Evolutionary conservation across 2,888 invertebrate genomes (phyloP).

Genomic region (Acanthosoma haemorrhoidale): DNA sequence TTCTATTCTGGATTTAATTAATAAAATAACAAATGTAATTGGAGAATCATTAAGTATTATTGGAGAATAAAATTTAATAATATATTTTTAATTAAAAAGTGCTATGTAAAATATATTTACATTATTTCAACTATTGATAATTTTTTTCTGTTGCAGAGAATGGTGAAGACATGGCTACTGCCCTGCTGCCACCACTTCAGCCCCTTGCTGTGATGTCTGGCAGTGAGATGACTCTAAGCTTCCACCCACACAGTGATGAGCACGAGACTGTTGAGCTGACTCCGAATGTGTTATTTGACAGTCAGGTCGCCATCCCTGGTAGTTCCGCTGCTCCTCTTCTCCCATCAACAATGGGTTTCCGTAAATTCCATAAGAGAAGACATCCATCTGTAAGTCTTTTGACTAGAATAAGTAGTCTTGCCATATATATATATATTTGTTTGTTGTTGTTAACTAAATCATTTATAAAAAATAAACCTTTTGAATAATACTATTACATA

Average conservation of each 20-base stretch:
- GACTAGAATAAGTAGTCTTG: background rate
- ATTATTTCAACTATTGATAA: no score
- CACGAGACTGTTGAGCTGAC: background rate
- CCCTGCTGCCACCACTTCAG: slow-evolving; percentile 41
- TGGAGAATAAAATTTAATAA: no score
- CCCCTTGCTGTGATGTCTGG: slow-evolving; percentile 48
- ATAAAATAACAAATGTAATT: no score
- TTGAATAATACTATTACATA: background rate
- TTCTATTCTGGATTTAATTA: no score
- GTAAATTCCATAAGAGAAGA: slow-evolving; percentile 22
- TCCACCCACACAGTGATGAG: slow-evolving; percentile 41
- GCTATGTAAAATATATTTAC: no score
- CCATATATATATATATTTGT: background rate
- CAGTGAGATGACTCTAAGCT: slow-evolving; percentile 46
- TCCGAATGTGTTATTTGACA: background rate
- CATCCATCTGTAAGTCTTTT: background rate
- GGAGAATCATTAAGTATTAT: no score
- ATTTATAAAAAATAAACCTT: background rate
- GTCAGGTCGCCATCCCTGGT: slow-evolving; percentile 20
- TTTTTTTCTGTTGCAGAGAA: slow-evolving; percentile 18
- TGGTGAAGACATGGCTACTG: background rate
- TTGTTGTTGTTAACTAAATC: background rate
- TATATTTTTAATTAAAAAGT: no score
- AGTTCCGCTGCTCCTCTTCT: slow-evolving; percentile 1
- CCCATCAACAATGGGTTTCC: slow-evolving; percentile 7